Percentiles rank a stretch among this genome's conserved stretches.
phyloP scores from a whole-genome alignment of 2,888 invertebrate genomes.

The Dryomyza anilis region DNA sequence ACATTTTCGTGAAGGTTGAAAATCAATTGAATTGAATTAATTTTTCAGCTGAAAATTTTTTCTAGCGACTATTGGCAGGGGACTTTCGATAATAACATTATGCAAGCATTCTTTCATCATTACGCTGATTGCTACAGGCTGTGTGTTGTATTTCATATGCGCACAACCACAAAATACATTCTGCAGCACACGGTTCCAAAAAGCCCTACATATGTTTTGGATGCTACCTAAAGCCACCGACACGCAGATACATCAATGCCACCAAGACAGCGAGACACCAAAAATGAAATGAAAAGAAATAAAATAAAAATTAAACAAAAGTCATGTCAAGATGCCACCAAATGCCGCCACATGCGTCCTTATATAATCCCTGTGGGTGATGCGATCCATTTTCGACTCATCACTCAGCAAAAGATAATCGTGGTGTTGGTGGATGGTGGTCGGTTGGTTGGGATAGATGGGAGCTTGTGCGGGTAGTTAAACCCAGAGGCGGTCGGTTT shows the following conservation, averaged over 20 bases:
- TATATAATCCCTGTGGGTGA: too few species aligned
- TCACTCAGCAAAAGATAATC: not conserved
- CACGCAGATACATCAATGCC: not conserved
- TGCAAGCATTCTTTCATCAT: not conserved
- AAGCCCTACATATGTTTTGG: too few species aligned
- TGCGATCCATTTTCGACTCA: too few species aligned
- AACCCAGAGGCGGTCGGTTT: too few species aligned
- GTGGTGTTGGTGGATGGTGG: not conserved
- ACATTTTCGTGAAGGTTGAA: too few species aligned
- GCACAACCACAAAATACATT: not conserved
- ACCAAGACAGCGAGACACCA: not conserved
- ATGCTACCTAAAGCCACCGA: not conserved
- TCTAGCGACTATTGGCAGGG: not conserved
- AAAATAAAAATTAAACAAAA: constrained; percentile 15
- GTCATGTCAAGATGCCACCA: constrained; percentile 8
- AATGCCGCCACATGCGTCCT: not conserved
- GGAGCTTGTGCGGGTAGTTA: not conserved
- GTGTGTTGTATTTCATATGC: not conserved
- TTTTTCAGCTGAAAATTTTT: too few species aligned
- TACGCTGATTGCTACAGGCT: constrained; percentile 1
- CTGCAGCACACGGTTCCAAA: too few species aligned
- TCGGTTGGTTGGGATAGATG: not conserved
- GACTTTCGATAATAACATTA: constrained; percentile 5
- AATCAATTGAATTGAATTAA: too few species aligned
- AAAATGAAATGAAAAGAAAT: not conserved